Evolutionary conservation across 1,140 invertebrate genomes (phyloP), one percentile per base, ranked within the genome.

Genomic region (Solen grandis): DNA sequence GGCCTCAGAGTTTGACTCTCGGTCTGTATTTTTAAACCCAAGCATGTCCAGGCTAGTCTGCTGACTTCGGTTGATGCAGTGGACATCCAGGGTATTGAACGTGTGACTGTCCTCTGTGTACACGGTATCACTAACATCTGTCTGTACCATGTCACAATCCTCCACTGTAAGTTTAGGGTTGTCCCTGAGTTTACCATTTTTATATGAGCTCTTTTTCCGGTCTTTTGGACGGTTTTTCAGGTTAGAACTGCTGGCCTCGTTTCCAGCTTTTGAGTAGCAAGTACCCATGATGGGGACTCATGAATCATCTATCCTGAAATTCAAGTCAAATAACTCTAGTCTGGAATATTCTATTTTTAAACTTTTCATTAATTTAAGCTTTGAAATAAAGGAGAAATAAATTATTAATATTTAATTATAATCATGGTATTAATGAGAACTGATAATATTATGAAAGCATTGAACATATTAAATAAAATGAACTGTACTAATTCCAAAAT

Each of bases 231-330:
- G 75, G n/a, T 82, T 85, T 13, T 84, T 60, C 19, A 79, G 79
- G 14, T 65, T 62, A 16, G 77, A 36, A 19, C 60, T 33, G 8
- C 66, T 52, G 38, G 81, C 69, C 68, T 85, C 84, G 57, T 85
- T 84, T 25, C 86, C 84, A 33, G 77, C 68, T 38, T 85, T 87
- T 27, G 86, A 87, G 52, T 87, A 87, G 62, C 86, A 87, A 54
- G 86, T 81, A 36, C 86, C 86, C 86, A 87, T 87, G 38, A 63
- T 73, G n/a, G n/a, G n/a, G n/a, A n/a, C n/a, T n/a, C n/a, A n/a
- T n/a, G n/a, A n/a, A n/a, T n/a, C n/a, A n/a, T n/a, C n/a, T n/a
- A n/a, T n/a, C n/a, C n/a, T n/a, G n/a, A n/a, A n/a, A n/a, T n/a
- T n/a, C n/a, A n/a, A n/a, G n/a, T n/a, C n/a, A n/a, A n/a, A n/a